These are phyloP conservation scores for Sebastes fasciatus DNA, from an alignment of 2,113 vertebrate genomes.

Conservation along the genomic window DNA sequence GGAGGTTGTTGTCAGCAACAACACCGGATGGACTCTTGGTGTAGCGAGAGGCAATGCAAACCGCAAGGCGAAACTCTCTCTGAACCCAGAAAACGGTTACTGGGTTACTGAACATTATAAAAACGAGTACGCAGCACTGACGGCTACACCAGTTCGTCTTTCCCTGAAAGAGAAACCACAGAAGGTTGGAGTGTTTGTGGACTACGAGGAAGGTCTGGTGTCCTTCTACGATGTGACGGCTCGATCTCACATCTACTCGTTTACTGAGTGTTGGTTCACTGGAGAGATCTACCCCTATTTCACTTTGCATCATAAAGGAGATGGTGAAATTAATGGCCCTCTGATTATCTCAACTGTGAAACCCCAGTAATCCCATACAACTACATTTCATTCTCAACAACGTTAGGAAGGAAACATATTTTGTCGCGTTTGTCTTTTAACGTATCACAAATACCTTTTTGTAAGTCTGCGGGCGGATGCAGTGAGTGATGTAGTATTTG, in stretches of 20 bases:
- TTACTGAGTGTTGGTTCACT: conserved; percentile 80
- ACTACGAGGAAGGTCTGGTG: conserved; percentile 83
- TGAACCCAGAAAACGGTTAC: conserved; percentile 74
- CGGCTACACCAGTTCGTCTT: conserved; percentile 56
- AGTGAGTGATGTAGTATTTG: too few relatives aligned
- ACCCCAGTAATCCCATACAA: neutral
- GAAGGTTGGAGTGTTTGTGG: conserved; percentile 87
- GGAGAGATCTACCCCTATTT: conserved; percentile 86
- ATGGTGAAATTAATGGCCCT: conserved; percentile 49
- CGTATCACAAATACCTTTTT: too few relatives aligned
- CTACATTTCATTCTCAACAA: too few relatives aligned
- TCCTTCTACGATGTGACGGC: conserved; percentile 86
- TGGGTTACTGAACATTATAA: conserved; percentile 77
- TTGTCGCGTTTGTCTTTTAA: too few relatives aligned
- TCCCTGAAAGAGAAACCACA: conserved; percentile 71
- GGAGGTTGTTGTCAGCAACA: conserved; percentile 79
- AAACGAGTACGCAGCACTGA: conserved; percentile 64
- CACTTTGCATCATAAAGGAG: conserved; percentile 63
- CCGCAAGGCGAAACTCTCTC: conserved; percentile 64
- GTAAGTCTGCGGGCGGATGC: too few relatives aligned
- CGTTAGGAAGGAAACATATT: too few relatives aligned
- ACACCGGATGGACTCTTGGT: conserved; percentile 78
- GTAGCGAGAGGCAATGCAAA: conserved; percentile 57
- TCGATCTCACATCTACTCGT: conserved; percentile 83
- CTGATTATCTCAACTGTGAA: conserved; percentile 66